phyloP scores from a whole-genome alignment of 2,113 vertebrate species.

The Dromaius novaehollandiae region DNA sequence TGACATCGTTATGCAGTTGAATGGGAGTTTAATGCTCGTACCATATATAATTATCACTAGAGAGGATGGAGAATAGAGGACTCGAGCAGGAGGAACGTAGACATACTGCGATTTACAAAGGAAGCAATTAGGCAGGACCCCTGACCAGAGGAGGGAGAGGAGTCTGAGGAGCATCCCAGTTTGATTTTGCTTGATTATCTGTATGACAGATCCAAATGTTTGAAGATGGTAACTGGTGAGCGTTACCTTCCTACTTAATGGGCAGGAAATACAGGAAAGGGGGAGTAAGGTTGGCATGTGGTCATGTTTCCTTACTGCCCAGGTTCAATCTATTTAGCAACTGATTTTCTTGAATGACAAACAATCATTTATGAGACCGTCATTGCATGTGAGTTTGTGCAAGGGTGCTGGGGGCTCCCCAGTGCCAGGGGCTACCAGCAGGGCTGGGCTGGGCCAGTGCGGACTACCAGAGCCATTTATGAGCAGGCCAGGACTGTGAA shows the following conservation, averaged over 20 bases:
- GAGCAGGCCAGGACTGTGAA: background rate
- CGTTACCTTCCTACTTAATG: background rate
- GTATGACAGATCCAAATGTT: background rate
- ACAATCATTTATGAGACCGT: too few species aligned
- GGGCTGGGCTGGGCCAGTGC: too few species aligned
- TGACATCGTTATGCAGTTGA: background rate
- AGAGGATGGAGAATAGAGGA: background rate
- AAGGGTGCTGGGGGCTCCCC: too few species aligned
- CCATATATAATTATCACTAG: background rate
- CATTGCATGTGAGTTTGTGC: background rate
- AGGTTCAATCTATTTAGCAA: background rate
- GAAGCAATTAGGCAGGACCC: background rate
- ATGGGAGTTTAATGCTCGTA: background rate
- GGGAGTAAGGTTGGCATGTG: background rate
- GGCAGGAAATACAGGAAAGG: background rate
- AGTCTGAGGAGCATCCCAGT: background rate
- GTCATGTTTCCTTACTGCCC: background rate
- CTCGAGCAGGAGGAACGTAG: rapidly evolving
- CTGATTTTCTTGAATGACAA: too few species aligned
- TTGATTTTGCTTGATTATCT: background rate
- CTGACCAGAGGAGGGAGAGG: rapidly evolving
- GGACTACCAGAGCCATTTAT: too few species aligned
- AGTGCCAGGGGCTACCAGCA: too few species aligned
- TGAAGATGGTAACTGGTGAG: background rate
- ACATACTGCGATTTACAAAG: background rate